Evolutionary conservation across 2,888 invertebrate species (phyloP).

Genomic region (Pristionchus arcanus): DNA sequence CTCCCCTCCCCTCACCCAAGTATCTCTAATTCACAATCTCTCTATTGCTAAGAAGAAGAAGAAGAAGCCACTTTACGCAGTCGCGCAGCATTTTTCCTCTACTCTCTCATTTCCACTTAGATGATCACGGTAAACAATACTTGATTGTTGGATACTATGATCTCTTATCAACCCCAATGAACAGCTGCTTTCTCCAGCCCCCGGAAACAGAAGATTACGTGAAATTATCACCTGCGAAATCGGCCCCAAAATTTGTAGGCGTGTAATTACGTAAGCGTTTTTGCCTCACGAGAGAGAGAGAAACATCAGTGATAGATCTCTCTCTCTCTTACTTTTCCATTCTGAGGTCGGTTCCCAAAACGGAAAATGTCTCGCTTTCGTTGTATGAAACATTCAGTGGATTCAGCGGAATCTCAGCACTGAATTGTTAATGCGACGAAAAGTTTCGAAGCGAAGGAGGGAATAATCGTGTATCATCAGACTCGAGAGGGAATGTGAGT

Average conservation of each 20-base stretch:
- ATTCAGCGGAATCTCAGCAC: slow-evolving; percentile 4
- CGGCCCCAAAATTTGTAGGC: slow-evolving; percentile 8
- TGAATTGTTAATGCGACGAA: neutral
- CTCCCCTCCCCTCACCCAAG: slow-evolving; percentile 17
- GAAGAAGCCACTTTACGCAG: neutral
- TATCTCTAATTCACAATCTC: slow-evolving; percentile 45
- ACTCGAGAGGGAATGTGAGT: neutral
- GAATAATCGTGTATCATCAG: neutral
- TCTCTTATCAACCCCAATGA: neutral
- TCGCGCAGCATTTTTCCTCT: neutral
- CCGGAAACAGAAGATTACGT: neutral
- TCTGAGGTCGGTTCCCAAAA: slow-evolving; percentile 49
- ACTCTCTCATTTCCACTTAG: neutral
- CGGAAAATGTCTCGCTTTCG: slow-evolving; percentile 45
- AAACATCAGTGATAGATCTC: slow-evolving; percentile 6
- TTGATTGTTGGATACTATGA: neutral
- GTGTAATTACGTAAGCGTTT: neutral
- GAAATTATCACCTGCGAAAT: slow-evolving; percentile 1
- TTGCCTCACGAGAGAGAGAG: neutral
- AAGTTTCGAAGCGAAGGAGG: neutral
- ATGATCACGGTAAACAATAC: neutral
- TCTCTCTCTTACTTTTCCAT: neutral
- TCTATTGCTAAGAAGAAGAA: neutral
- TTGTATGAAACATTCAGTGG: slow-evolving; percentile 24
- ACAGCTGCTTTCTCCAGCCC: neutral